Base-by-base conservation (phyloP, 2,797 vertebrate genomes). In the Arctocebus calabarensis region DNA sequence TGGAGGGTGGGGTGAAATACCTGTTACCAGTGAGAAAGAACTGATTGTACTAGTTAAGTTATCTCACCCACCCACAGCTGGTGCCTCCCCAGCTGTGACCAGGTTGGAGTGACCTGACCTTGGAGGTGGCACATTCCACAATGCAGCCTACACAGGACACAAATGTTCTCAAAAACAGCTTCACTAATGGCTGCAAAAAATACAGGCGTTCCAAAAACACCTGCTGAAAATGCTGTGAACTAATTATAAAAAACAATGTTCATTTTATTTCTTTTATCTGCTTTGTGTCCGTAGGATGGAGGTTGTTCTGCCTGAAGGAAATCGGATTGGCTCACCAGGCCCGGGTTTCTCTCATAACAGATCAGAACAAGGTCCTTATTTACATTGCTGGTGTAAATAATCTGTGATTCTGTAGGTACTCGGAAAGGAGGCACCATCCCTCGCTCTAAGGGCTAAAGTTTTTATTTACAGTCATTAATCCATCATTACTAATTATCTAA, bases 391-490 rank as follows among this genome's bases (percentile, higher is more conserved):
- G 32, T 27, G 17, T 37, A 22, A 88, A 40, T 10, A 55, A 32
- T 52, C 29, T 75, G n/a, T 37, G 86, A 59, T 85, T 52, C 48
- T 90, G 45, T 3, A 1, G 29, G 27, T 12, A 1, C 66, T 27
- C 52, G 27, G 52, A 43, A 91, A 57, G 16, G 17, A n/a, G 62
- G 13, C 6, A 23, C n/a, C 27, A n/a, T 68, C 45, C 8, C 25
- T 84, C 40, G 32, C 29, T 55, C 73, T 61, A 37, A 84, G 37
- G 45, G 20, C 29, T 32, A 40, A 7, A 61, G 11, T 34, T 84
- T 88, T 71, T 52, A 64, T 40, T 87, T 87, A n/a, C 12, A 77
- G 34, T 27, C 40, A 29, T 52, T 74, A 88, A 88, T 22, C 10
- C 27, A 70, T 73, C 71, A 52, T 61, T 57, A 22, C 57, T 52